These are phyloP conservation scores for Gymnoscopelus microlampas DNA, from an alignment of 2,797 vertebrate genomes.

Conservation along the genomic window DNA sequence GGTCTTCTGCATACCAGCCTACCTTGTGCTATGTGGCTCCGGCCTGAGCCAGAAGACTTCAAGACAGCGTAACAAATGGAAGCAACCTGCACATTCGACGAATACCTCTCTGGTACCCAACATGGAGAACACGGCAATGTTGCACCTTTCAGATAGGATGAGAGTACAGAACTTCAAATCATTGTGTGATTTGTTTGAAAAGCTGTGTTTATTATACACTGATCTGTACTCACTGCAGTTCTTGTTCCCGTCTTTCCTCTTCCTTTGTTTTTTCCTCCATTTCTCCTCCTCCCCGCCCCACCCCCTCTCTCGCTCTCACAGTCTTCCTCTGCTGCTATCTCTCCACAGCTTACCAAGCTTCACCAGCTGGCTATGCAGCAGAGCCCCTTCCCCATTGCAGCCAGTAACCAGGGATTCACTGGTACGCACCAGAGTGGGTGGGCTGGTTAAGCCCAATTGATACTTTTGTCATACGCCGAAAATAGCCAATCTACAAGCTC, in stretches of 20 bases:
- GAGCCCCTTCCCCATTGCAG: slow-evolving; percentile 94
- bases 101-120: slow-evolving; percentile 39
- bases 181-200: slow-evolving; percentile 1
- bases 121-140: slow-evolving; percentile 38
- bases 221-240: slow-evolving; percentile 64
- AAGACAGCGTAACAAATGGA: slow-evolving; percentile 41
- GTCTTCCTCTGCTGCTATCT: slow-evolving; percentile 83
- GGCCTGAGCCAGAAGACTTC: slow-evolving; percentile 35
- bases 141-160: slow-evolving; percentile 9
- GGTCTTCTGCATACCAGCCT: slow-evolving; percentile 8
- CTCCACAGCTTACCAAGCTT: slow-evolving; percentile 95
- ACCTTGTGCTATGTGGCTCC: slow-evolving; percentile 28
- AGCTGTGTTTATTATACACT: no score
- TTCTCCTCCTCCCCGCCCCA: slow-evolving; percentile 72
- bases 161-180: slow-evolving; percentile 1
- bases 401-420: slow-evolving; percentile 96
- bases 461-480: no score
- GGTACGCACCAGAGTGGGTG: slow-evolving; percentile 77
- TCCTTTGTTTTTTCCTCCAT: slow-evolving; percentile 67
- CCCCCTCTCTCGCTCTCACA: slow-evolving; percentile 78
- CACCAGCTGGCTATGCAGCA: slow-evolving; percentile 99
- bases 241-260: slow-evolving; percentile 61
- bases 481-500: no score
- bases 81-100: slow-evolving; percentile 37
- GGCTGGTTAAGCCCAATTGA: no score